Percentiles rank a stretch among this genome's conserved stretches.
These are phyloP conservation scores for Cylloceria caligata DNA, from an alignment of 2,888 invertebrate genomes.

Conservation along the genomic window DNA sequence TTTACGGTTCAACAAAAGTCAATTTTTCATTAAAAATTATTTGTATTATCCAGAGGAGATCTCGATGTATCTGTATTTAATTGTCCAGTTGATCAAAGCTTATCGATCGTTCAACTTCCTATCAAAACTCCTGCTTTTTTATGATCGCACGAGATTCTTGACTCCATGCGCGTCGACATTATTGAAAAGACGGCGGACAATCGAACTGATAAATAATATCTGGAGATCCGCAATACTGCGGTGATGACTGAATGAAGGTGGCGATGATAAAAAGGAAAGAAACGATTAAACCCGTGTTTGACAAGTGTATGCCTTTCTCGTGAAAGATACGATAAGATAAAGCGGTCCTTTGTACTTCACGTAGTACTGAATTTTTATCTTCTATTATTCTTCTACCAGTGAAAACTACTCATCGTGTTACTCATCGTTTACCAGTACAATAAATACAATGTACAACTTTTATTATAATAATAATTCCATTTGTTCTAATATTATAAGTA, in stretches of 20 bases:
- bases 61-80: no score
- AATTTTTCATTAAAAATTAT: no score
- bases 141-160: neutral
- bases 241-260: neutral
- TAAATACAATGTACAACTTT: neutral
- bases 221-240: slow-evolving; percentile 3
- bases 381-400: neutral
- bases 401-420: no score
- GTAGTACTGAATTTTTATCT: slow-evolving; percentile 3
- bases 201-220: neutral
- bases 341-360: slow-evolving; percentile 19
- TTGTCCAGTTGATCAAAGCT: neutral
- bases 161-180: neutral
- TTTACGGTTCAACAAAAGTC: no score
- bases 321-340: neutral
- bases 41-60: no score
- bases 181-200: slow-evolving; percentile 4
- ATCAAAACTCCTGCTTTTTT: neutral
- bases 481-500: neutral
- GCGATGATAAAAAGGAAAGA: neutral
- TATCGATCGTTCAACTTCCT: slow-evolving; percentile 9
- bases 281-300: slow-evolving; percentile 11
- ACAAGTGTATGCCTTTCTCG: neutral
- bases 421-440: neutral
- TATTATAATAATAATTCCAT: neutral